Conservation (phyloP, 1,140 invertebrate species). For the Drosophila sturtevanti region DNA sequence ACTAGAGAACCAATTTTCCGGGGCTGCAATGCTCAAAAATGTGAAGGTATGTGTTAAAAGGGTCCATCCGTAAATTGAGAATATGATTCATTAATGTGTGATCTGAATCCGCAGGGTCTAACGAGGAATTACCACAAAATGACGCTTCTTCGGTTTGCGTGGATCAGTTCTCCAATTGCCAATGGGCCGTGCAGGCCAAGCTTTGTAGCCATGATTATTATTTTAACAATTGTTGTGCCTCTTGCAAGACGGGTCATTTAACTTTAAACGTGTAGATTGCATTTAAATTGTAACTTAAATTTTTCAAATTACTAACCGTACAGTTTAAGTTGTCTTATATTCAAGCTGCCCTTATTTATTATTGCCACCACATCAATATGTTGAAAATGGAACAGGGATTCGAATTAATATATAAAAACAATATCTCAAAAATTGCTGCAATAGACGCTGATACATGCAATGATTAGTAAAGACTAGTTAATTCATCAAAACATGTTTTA, state of each 20-base stretch:
- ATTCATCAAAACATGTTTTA: constrained; percentile 11
- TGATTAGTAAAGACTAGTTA: constrained; percentile 9
- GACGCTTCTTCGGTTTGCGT: constrained; percentile 84
- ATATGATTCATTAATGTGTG: background rate
- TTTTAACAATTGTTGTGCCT: constrained; percentile 88
- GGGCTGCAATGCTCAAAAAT: constrained; percentile 86
- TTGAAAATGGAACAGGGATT: background rate
- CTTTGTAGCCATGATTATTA: constrained; percentile 93
- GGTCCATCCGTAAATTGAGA: background rate
- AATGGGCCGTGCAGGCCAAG: constrained; percentile 89
- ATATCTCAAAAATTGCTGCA: background rate
- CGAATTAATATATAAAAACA: background rate
- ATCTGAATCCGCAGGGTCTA: constrained; percentile 50
- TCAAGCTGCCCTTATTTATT: constrained; percentile 7
- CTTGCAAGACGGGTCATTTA: constrained; percentile 50
- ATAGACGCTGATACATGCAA: background rate
- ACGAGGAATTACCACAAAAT: constrained; percentile 65
- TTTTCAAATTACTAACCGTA: constrained; percentile 14
- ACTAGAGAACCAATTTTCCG: constrained; percentile 84
- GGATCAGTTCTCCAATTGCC: constrained; percentile 89
- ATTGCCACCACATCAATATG: constrained; percentile 6
- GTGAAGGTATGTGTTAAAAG: constrained; percentile 72
- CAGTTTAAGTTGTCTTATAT: background rate
- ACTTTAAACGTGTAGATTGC: constrained; percentile 9
- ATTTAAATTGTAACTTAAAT: constrained; percentile 18